A percentile compares a stretch with the other conserved stretches of the same genome.
phyloP scores from a whole-genome alignment of 2,113 vertebrate genomes.

The Pangasianodon hypophthalmus region DNA sequence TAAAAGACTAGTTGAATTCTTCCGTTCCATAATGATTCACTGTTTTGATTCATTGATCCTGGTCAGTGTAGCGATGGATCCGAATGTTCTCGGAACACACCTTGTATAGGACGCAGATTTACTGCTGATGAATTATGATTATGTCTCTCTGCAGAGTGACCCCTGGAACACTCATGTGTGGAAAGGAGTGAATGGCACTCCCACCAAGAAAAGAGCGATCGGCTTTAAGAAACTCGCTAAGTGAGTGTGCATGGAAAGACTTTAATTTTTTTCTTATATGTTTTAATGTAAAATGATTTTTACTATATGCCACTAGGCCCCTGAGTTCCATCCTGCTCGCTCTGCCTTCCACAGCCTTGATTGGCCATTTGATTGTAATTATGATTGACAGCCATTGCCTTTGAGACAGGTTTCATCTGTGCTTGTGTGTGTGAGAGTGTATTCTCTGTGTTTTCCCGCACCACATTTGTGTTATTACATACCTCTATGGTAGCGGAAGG shows the following conservation, averaged over 20 bases:
- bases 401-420: background rate
- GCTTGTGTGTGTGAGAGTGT: background rate
- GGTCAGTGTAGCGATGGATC: background rate
- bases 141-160: conserved; percentile 77
- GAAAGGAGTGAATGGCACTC: conserved; percentile 94
- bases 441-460: background rate
- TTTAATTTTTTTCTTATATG: background rate
- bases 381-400: background rate
- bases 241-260: conserved; percentile 70
- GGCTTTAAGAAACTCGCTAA: conserved; percentile 98
- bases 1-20: background rate
- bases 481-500: background rate
- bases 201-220: conserved; percentile 95
- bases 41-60: background rate
- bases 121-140: background rate
- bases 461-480: background rate
- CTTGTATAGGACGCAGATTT: background rate
- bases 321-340: background rate
- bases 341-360: conserved; percentile 5
- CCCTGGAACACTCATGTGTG: conserved; percentile 93
- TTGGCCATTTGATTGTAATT: conserved; percentile 15
- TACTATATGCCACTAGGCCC: background rate
- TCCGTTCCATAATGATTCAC: background rate
- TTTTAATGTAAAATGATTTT: background rate
- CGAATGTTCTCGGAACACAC: background rate